Conservation (phyloP, 2,888 invertebrate genomes). For the Crossocerus cetratus region DNA sequence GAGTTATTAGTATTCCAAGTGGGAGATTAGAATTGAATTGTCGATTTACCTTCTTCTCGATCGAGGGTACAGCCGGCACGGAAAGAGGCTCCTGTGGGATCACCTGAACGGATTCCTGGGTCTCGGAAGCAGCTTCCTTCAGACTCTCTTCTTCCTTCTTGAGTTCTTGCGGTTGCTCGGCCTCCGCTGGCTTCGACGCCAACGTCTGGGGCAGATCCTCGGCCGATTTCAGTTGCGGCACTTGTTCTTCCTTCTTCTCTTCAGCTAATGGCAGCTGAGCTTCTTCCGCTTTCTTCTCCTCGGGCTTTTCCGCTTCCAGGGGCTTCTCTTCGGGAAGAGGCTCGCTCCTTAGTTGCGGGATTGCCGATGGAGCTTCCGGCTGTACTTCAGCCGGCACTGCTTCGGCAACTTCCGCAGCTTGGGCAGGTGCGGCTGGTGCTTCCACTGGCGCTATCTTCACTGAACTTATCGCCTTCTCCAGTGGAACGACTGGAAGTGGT, state of each 20-base stretch:
- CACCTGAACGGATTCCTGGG: conserved; percentile 53
- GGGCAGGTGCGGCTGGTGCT: conserved; percentile 43
- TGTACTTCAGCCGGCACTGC: conserved; percentile 24
- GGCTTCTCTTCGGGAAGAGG: conserved; percentile 19
- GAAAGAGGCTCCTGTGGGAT: conserved; percentile 54
- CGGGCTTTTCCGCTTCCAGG: conserved; percentile 10
- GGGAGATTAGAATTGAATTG: neutral
- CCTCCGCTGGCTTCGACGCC: conserved; percentile 28
- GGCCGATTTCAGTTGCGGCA: conserved; percentile 22
- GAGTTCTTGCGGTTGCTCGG: neutral
- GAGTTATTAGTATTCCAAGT: neutral
- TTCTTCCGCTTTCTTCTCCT: conserved; percentile 46
- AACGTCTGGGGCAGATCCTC: conserved; percentile 18
- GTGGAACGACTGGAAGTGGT: conserved; percentile 57
- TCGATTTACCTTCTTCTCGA: conserved; percentile 46
- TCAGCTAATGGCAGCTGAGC: conserved; percentile 44
- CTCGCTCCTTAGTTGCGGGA: conserved; percentile 26
- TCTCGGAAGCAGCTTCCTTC: conserved; percentile 55
- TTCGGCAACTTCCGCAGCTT: conserved; percentile 39
- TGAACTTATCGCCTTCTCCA: conserved; percentile 55
- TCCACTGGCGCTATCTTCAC: neutral
- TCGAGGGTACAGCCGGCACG: conserved; percentile 27
- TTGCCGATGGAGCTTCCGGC: conserved; percentile 10
- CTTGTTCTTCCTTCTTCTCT: conserved; percentile 39
- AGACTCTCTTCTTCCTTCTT: conserved; percentile 60